phyloP scores from a whole-genome alignment of 2,797 vertebrate species.

The Anabacerthia variegaticeps region DNA sequence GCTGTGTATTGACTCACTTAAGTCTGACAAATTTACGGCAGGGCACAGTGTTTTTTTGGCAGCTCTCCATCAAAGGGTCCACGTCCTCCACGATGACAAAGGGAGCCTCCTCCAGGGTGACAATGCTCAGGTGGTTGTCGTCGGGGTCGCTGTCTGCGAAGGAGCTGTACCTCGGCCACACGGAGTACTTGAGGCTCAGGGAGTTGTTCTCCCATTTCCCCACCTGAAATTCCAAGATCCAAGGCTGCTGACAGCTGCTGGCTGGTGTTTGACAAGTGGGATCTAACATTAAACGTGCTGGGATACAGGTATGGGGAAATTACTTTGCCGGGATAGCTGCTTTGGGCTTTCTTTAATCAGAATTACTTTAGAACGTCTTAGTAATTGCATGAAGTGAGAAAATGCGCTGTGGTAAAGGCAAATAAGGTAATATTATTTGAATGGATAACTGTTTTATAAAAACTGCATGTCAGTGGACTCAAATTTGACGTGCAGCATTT shows the following conservation, averaged over 20 bases:
- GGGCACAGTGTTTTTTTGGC: constrained; percentile 95
- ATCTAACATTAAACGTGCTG: neutral
- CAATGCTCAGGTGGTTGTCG: constrained; percentile 95
- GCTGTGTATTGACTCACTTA: constrained; percentile 82
- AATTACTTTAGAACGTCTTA: neutral
- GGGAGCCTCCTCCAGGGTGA: constrained; percentile 97
- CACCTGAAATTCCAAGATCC: constrained; percentile 80
- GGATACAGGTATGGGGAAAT: neutral
- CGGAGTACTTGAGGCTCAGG: constrained; percentile 90
- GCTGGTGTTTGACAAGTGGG: neutral
- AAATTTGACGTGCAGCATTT: neutral
- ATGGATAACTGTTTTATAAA: neutral
- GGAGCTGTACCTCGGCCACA: constrained; percentile 96
- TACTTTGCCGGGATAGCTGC: neutral
- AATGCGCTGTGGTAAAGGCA: neutral
- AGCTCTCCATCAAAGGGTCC: constrained; percentile 93
- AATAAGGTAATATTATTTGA: neutral
- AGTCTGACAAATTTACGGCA: constrained; percentile 92
- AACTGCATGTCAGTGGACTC: neutral
- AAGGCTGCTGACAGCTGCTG: neutral
- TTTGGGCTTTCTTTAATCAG: neutral
- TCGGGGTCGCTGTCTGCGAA: constrained; percentile 90
- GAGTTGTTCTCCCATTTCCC: constrained; percentile 95
- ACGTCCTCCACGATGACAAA: constrained; percentile 98
- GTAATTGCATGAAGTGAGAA: neutral